These are phyloP conservation scores for Pocillopora meandrina DNA, from an alignment of 92 coral and sea anemone genomes.

Conservation along the genomic window DNA sequence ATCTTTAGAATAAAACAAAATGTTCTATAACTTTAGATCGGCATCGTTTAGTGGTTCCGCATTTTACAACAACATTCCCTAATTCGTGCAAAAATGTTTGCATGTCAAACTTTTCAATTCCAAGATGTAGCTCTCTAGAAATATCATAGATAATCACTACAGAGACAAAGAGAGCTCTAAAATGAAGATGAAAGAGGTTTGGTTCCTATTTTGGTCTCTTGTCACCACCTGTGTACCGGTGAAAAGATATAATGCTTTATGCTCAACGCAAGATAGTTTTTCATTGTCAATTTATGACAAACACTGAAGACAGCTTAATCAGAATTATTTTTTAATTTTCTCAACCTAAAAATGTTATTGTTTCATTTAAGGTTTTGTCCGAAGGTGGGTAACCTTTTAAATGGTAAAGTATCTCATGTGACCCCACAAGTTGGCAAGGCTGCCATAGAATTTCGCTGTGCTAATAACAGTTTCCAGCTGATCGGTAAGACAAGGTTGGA, in stretches of 20 bases:
- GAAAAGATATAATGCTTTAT: too few species aligned
- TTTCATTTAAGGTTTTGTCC: slow-evolving; percentile 34
- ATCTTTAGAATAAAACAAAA: background rate
- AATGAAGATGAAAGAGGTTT: too few species aligned
- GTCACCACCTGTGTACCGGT: too few species aligned
- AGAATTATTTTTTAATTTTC: background rate
- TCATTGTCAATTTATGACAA: background rate
- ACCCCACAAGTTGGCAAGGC: background rate
- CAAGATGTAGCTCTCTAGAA: too few species aligned
- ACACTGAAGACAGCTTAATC: background rate
- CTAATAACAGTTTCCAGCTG: slow-evolving; percentile 13
- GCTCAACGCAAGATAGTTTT: too few species aligned
- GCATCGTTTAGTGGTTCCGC: background rate
- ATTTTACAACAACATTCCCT: too few species aligned
- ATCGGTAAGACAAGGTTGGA: slow-evolving; percentile 27
- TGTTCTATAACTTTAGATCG: background rate
- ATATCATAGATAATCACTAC: too few species aligned
- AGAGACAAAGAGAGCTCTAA: too few species aligned
- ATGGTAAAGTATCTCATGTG: slow-evolving; percentile 16
- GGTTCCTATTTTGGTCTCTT: too few species aligned
- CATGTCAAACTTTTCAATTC: too few species aligned
- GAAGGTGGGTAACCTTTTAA: background rate
- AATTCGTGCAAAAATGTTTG: too few species aligned
- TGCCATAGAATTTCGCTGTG: slow-evolving; percentile 37
- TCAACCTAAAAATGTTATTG: too few species aligned